A percentile compares a stretch with the other conserved stretches of the same genome.
phyloP scores from a whole-genome alignment of 2,797 vertebrate species.

The Sphaeramia orbicularis region DNA sequence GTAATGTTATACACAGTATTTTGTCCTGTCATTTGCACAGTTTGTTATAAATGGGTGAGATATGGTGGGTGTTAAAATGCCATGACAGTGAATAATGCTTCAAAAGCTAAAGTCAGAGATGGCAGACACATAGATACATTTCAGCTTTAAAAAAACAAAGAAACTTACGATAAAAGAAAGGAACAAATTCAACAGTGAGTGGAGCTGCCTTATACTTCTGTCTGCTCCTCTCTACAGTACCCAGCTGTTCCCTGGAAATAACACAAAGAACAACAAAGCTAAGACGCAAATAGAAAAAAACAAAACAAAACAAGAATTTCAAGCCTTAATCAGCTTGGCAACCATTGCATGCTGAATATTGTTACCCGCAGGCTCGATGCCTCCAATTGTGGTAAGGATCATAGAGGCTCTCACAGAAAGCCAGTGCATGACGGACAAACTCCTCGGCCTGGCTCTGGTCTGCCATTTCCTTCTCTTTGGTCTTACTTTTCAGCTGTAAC shows the following conservation, averaged over 20 bases:
- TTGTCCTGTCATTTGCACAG: no score
- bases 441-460: slow-evolving; percentile 96
- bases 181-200: slow-evolving; percentile 97
- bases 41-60: no score
- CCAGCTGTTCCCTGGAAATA: slow-evolving; percentile 86
- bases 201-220: slow-evolving; percentile 97
- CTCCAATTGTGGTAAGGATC: slow-evolving; percentile 98
- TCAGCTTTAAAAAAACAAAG: not conserved
- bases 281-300: not conserved
- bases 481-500: slow-evolving; percentile 94
- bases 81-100: no score
- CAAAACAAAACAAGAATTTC: not conserved
- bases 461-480: slow-evolving; percentile 96
- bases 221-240: slow-evolving; percentile 92
- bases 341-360: not conserved
- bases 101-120: not conserved
- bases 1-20: no score
- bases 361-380: slow-evolving; percentile 91
- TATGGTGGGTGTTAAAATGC: no score
- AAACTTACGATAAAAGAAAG: slow-evolving; percentile 98
- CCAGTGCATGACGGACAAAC: slow-evolving; percentile 95
- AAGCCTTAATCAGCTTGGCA: slow-evolving; percentile 1
- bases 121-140: not conserved
- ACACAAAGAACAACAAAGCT: slow-evolving; percentile 5
- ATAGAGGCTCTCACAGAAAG: slow-evolving; percentile 97